These are phyloP conservation scores for Automeris io DNA, from an alignment of 2,888 invertebrate species.

Conservation along the genomic window DNA sequence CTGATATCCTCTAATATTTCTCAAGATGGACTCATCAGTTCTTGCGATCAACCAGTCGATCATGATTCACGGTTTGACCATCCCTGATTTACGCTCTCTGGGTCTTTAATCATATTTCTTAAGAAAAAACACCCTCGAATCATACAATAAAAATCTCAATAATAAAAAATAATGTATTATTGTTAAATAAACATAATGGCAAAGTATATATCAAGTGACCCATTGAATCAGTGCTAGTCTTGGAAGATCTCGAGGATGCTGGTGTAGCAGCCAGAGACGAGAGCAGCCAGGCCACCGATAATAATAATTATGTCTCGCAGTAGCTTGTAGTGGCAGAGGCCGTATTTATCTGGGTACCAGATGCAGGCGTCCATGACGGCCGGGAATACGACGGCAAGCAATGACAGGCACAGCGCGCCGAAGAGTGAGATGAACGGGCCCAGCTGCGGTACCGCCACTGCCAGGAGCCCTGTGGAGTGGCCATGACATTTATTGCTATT, in stretches of 20 bases:
- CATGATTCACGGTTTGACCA: too few relatives aligned
- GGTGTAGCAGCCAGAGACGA: slow-evolving; percentile 39
- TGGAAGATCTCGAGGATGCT: slow-evolving; percentile 36
- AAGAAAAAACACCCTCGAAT: too few relatives aligned
- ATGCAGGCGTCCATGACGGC: slow-evolving; percentile 72
- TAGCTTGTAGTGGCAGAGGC: slow-evolving; percentile 28
- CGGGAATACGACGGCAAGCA: slow-evolving; percentile 90
- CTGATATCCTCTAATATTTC: too few relatives aligned
- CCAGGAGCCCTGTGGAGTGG: slow-evolving; percentile 48
- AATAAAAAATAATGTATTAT: background rate
- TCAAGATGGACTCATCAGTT: too few relatives aligned
- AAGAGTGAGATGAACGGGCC: slow-evolving; percentile 86
- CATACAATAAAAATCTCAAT: background rate
- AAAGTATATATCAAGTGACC: background rate
- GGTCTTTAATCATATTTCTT: too few relatives aligned
- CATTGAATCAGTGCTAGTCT: background rate
- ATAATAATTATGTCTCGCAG: slow-evolving; percentile 34
- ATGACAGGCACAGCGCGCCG: slow-evolving; percentile 91
- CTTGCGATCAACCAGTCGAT: too few relatives aligned
- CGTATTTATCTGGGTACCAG: slow-evolving; percentile 38
- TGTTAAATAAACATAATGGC: background rate
- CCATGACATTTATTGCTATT: too few relatives aligned
- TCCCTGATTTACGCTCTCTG: too few relatives aligned
- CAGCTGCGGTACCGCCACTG: slow-evolving; percentile 84
- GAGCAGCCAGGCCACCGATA: slow-evolving; percentile 25